Evolutionary conservation across 2,888 invertebrate species (phyloP).

Genomic region (Cheilosia impressa): DNA sequence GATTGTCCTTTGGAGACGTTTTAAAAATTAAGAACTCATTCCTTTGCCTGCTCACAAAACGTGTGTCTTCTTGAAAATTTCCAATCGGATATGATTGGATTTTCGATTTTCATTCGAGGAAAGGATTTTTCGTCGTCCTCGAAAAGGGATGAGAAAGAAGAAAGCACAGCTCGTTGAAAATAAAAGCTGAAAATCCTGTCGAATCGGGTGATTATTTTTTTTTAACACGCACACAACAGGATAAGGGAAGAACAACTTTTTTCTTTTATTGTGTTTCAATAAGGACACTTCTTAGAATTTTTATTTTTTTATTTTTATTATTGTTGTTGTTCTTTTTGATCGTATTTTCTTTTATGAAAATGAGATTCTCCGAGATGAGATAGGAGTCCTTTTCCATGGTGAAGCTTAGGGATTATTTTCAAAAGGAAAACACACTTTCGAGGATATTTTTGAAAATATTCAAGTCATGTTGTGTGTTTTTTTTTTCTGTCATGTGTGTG

Average conservation of each 20-base stretch:
- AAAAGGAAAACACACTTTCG: neutral
- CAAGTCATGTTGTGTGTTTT: neutral
- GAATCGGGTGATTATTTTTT: constrained; percentile 4
- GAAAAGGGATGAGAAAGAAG: neutral
- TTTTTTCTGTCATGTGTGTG: no score
- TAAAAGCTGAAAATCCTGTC: constrained; percentile 35
- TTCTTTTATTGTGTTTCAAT: constrained; percentile 15
- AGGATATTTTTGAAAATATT: neutral
- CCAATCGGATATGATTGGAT: constrained; percentile 64
- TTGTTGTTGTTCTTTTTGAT: neutral
- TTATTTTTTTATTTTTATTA: neutral
- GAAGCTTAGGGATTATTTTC: constrained; percentile 6
- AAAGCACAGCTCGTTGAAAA: neutral
- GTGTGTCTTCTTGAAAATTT: constrained; percentile 24
- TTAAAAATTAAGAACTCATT: constrained; percentile 49
- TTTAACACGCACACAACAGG: constrained; percentile 29
- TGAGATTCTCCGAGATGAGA: constrained; percentile 35
- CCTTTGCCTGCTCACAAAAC: neutral
- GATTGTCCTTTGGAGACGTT: constrained; percentile 22
- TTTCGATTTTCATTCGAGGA: constrained; percentile 43
- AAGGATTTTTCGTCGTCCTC: constrained; percentile 14
- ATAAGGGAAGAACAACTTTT: constrained; percentile 5
- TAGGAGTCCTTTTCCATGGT: constrained; percentile 16
- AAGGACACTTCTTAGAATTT: constrained; percentile 10
- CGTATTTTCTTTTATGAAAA: constrained; percentile 28